Percentiles rank a stretch among this genome's conserved stretches.
phyloP scores from a whole-genome alignment of 2,888 invertebrate species.

The Thumatha senex region DNA sequence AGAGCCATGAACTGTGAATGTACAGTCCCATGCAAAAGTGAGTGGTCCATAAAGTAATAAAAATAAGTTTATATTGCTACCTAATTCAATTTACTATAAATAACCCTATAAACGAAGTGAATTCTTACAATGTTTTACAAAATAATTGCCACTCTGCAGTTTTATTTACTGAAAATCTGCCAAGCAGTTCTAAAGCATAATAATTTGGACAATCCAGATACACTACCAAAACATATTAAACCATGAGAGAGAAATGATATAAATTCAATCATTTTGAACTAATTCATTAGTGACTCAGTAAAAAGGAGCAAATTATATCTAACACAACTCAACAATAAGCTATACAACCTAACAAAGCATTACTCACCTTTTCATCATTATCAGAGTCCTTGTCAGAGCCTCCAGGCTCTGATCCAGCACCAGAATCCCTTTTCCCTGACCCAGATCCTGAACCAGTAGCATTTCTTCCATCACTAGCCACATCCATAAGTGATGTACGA shows the following conservation, averaged over 20 bases:
- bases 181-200: constrained; percentile 28
- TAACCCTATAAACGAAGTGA: not conserved
- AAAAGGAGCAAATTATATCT: constrained; percentile 44
- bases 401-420: constrained; percentile 90
- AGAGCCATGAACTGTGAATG: too few species aligned
- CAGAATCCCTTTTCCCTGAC: constrained; percentile 87
- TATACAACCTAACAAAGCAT: constrained; percentile 10
- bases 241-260: constrained; percentile 23
- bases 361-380: constrained; percentile 93
- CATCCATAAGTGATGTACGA: constrained; percentile 96
- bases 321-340: constrained; percentile 33
- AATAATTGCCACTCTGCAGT: constrained; percentile 69
- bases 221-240: constrained; percentile 39
- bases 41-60: constrained; percentile 48
- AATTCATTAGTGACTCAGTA: constrained; percentile 32
- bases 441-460: constrained; percentile 86
- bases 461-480: constrained; percentile 89
- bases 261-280: constrained; percentile 18
- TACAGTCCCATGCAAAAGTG: constrained; percentile 10
- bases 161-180: constrained; percentile 52
- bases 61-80: constrained; percentile 34
- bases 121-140: constrained; percentile 5
- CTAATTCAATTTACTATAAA: constrained; percentile 16
- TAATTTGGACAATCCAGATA: constrained; percentile 79
- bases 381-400: constrained; percentile 94